phyloP scores from a whole-genome alignment of 2,113 vertebrate species.

The Grammomys surdaster region DNA sequence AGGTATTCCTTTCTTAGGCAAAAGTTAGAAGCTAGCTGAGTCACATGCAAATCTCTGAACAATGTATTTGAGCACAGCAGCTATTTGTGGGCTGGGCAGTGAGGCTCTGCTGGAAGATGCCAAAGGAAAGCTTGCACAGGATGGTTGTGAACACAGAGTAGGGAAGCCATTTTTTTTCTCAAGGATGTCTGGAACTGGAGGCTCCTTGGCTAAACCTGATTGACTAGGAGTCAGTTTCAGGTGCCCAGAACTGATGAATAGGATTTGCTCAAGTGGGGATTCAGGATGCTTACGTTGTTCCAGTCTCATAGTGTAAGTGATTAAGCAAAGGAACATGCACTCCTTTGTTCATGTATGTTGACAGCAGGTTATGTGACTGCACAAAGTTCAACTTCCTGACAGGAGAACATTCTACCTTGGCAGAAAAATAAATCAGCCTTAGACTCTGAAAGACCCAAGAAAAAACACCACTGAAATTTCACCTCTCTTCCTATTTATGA shows the following conservation, averaged over 20 bases:
- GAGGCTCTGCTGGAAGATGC: not conserved
- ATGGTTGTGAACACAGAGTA: not conserved
- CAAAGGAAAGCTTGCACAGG: not conserved
- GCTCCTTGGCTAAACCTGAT: not conserved
- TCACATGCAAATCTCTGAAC: not conserved
- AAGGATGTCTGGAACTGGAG: not conserved
- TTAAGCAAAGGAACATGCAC: not conserved
- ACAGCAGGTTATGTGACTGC: not conserved
- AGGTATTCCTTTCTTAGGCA: not conserved
- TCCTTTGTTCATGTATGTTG: conserved; percentile 10
- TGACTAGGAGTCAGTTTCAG: not conserved
- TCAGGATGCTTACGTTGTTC: not conserved
- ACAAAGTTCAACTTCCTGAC: not conserved
- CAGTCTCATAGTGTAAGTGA: not conserved
- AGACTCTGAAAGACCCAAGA: not conserved
- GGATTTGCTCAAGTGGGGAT: not conserved
- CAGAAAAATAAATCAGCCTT: conserved; percentile 16
- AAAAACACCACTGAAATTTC: not conserved
- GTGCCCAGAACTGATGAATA: not conserved
- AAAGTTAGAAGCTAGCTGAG: not conserved
- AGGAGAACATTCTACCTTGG: not conserved
- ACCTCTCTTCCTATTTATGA: not conserved
- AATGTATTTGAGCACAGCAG: not conserved
- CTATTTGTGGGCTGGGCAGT: not conserved
- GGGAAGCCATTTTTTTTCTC: not conserved